phyloP scores from a whole-genome alignment of 2,888 invertebrate genomes.

The Salpingus planirostris region DNA sequence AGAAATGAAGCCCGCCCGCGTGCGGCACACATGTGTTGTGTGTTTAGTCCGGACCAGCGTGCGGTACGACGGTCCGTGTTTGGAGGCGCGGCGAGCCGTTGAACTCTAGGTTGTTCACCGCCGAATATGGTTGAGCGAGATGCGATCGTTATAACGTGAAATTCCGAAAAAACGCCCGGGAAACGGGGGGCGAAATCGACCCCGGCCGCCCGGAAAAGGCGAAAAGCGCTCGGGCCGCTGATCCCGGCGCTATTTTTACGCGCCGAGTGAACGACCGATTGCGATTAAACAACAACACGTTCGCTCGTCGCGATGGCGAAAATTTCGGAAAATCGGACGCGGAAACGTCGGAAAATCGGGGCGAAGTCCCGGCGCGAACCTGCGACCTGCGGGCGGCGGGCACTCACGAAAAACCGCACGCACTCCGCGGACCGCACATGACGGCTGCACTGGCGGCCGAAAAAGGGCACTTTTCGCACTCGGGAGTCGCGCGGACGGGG shows the following conservation, averaged over 20 bases:
- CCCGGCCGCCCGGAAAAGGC: too few species aligned
- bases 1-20: constrained; percentile 18
- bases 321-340: too few species aligned
- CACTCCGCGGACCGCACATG: too few species aligned
- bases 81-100: constrained; percentile 39
- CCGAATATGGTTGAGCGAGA: constrained; percentile 38
- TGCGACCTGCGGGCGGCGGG: too few species aligned
- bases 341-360: too few species aligned
- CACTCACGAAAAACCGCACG: too few species aligned
- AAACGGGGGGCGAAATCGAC: too few species aligned
- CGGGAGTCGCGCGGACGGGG: too few species aligned
- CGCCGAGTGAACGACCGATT: constrained; percentile 40
- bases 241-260: constrained; percentile 31
- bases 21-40: constrained; percentile 14
- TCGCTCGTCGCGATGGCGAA: too few species aligned
- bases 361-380: too few species aligned
- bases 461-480: too few species aligned
- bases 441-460: too few species aligned
- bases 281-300: constrained; percentile 22
- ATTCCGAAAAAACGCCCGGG: constrained; percentile 10
- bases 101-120: constrained; percentile 43
- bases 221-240: not conserved
- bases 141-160: constrained; percentile 20
- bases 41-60: constrained; percentile 18
- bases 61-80: constrained; percentile 25